Evolutionary conservation across 1,140 invertebrate species (phyloP).

Genomic region (Micrasema minimum): DNA sequence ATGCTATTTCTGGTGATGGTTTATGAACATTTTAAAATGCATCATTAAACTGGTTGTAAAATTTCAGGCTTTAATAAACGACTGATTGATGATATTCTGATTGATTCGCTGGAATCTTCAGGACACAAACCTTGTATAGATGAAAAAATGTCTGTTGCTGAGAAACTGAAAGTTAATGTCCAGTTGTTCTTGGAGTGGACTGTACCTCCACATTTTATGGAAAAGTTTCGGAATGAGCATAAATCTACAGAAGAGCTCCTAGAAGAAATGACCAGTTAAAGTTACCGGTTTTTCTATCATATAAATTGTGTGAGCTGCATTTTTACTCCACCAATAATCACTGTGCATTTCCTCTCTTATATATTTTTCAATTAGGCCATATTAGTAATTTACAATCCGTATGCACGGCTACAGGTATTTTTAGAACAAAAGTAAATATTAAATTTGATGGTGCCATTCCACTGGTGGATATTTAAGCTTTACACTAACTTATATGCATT

Average conservation of each 20-base stretch:
- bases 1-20: slow-evolving; percentile 9
- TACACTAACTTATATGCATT: neutral
- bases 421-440: slow-evolving; percentile 21
- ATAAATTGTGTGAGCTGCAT: too few relatives aligned
- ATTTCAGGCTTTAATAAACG: slow-evolving; percentile 74
- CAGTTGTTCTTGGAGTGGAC: slow-evolving; percentile 83
- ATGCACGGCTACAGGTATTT: neutral
- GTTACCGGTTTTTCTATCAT: neutral
- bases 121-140: slow-evolving; percentile 74
- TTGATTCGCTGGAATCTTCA: slow-evolving; percentile 79
- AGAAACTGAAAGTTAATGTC: slow-evolving; percentile 76
- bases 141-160: slow-evolving; percentile 66
- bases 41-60: slow-evolving; percentile 16
- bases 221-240: slow-evolving; percentile 77
- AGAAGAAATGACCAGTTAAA: slow-evolving; percentile 73
- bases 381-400: neutral
- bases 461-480: slow-evolving; percentile 16
- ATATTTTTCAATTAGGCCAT: slow-evolving; percentile 12
- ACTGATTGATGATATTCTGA: slow-evolving; percentile 84
- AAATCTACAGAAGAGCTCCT: slow-evolving; percentile 81
- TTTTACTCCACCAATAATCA: too few relatives aligned
- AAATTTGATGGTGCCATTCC: slow-evolving; percentile 24
- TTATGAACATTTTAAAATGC: neutral
- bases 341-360: too few relatives aligned
- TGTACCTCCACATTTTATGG: slow-evolving; percentile 81